Evolutionary conservation across 2,888 invertebrate genomes (phyloP), one percentile per base, ranked within the genome.

Genomic region (Busseola fusca): DNA sequence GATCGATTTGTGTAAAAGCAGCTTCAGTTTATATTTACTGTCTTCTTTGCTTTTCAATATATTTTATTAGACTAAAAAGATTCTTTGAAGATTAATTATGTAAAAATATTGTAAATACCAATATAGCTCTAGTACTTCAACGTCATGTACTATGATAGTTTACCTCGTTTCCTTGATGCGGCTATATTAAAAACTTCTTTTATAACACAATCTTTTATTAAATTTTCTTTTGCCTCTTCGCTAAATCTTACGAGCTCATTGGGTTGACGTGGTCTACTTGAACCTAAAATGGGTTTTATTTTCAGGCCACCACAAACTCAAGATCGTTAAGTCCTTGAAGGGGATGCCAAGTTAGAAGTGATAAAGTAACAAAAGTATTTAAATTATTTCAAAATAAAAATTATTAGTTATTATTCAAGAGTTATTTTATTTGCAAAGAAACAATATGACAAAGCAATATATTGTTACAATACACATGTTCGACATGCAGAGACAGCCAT

Each of bases 371-470:
- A 89, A 93, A 92, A 93, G 88, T 93, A 93, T 93, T 93, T 95
- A 94, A 95, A 94, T 94, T 94, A 95, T 93, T 94, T 91, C 91
- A 91, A 93, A 93, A 95, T 93, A 94, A 95, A 94, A 94, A 92
- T 91, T 93, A 93, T 92, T 94, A 93, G 93, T 93, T 93, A 92
- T 90, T 91, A 90, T 86, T 81, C 87, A 84, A 86, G 79, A 87
- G 90, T 90, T 92, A 93, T 95, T 95, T 95, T 94, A 95, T 95
- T 95, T 93, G 85, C 75, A 84, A 82, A 82, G 2, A 78, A 82
- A 76, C 80, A 84, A 75, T 59, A 85, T 73, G 68, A 78, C 54
- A 74, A 74, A 60, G 69, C 77, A 81, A 42, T 81, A 85, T 76
- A 78, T 84, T 71, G 76, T 81, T 83, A 80, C 81, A 71, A 80